Percentiles rank a stretch among this genome's conserved stretches.
Conservation (phyloP, 2,113 vertebrate species). For the Daubentonia madagascariensis region DNA sequence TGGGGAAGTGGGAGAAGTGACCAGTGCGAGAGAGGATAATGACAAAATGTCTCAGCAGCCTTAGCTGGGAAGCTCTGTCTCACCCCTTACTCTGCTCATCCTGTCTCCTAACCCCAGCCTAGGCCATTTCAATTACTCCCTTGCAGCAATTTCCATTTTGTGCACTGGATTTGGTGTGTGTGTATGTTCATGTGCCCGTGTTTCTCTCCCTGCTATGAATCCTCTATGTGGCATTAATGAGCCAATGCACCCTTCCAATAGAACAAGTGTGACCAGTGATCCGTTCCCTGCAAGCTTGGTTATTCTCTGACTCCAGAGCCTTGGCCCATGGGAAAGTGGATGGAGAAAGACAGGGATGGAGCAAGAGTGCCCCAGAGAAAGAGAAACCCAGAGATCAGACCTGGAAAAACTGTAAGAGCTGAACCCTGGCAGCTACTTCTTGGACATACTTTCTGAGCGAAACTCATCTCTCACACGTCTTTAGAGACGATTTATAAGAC, state of each 20-base stretch:
- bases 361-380: neutral
- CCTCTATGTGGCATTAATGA: conserved; percentile 74
- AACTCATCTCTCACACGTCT: conserved; percentile 79
- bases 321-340: conserved; percentile 23
- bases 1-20: neutral
- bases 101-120: neutral
- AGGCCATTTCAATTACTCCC: conserved; percentile 17
- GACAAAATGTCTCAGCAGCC: neutral
- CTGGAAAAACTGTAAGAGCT: neutral
- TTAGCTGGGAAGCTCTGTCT: neutral
- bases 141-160: conserved; percentile 54
- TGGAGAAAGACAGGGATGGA: neutral
- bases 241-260: conserved; percentile 71
- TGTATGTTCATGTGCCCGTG: neutral
- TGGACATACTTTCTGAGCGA: conserved; percentile 77
- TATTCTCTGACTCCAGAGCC: conserved; percentile 65
- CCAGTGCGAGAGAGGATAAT: neutral
- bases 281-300: conserved; percentile 71
- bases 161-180: neutral
- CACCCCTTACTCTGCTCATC: neutral
- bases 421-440: conserved; percentile 53
- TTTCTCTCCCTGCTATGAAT: conserved; percentile 56
- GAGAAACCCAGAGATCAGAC: neutral
- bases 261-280: conserved; percentile 73
- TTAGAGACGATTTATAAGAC: conserved; percentile 79